Evolutionary conservation across 1,140 invertebrate genomes (phyloP).

Genomic region (Eufriesea mexicana): DNA sequence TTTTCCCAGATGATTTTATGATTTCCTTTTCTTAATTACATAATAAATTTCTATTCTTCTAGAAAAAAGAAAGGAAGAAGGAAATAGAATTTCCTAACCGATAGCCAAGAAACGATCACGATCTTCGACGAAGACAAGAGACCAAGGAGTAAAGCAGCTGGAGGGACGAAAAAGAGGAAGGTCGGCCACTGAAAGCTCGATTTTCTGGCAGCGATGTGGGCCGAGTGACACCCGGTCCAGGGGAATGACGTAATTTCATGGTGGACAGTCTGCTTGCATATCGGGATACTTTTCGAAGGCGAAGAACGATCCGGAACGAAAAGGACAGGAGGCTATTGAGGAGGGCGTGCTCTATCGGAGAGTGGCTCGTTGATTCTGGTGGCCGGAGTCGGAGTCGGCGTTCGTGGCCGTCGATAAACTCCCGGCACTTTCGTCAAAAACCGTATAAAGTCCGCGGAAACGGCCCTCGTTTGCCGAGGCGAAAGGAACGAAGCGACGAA

Average conservation of each 20-base stretch:
- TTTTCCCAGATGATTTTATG: too few relatives aligned
- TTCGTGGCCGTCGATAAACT: slow-evolving; percentile 65
- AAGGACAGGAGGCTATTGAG: slow-evolving; percentile 8
- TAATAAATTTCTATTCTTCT: too few relatives aligned
- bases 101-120: neutral
- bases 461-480: slow-evolving; percentile 38
- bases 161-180: neutral
- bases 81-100: too few relatives aligned
- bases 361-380: slow-evolving; percentile 14
- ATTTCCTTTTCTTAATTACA: too few relatives aligned
- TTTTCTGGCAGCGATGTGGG: neutral
- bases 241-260: slow-evolving; percentile 22
- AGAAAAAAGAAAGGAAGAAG: too few relatives aligned
- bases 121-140: neutral
- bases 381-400: neutral
- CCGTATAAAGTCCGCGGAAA: slow-evolving; percentile 71
- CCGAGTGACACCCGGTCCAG: neutral
- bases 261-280: slow-evolving; percentile 13
- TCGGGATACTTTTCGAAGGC: slow-evolving; percentile 17
- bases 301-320: neutral
- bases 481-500: slow-evolving; percentile 43
- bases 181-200: neutral
- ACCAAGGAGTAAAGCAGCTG: too few relatives aligned
- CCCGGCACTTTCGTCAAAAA: slow-evolving; percentile 72
- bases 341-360: slow-evolving; percentile 3